Percentiles rank a stretch among this genome's conserved stretches.
These are phyloP conservation scores for Ceratotherium simum DNA, from an alignment of 2,113 vertebrate species.

Conservation along the genomic window DNA sequence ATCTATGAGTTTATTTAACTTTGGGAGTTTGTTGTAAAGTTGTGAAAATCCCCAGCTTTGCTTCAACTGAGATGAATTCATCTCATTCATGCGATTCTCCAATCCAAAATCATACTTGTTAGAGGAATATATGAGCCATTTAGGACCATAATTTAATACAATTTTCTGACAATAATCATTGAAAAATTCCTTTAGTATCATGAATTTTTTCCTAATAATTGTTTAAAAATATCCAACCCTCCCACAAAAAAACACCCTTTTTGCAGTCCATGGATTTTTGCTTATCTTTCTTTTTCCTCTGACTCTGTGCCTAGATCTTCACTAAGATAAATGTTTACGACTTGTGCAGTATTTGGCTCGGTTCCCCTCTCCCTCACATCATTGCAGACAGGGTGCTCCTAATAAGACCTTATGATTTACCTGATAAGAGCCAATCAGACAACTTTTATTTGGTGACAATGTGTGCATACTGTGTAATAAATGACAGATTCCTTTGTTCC, in stretches of 20 bases:
- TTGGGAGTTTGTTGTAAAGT: neutral
- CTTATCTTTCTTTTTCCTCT: neutral
- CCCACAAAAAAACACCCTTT: neutral
- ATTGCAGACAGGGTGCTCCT: neutral
- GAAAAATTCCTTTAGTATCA: neutral
- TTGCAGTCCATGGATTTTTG: neutral
- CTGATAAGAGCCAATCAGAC: neutral
- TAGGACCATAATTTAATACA: neutral
- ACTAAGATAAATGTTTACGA: neutral
- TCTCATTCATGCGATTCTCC: neutral
- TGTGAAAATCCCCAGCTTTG: constrained; percentile 18
- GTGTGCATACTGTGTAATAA: neutral
- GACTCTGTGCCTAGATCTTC: neutral
- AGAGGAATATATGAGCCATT: neutral
- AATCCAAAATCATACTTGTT: neutral
- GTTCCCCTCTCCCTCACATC: neutral
- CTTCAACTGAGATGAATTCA: neutral
- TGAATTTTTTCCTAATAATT: neutral
- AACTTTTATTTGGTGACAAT: neutral
- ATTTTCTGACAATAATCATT: neutral
- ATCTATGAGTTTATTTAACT: constrained; percentile 28
- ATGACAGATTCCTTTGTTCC: neutral
- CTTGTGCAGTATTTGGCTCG: neutral
- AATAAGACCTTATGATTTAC: neutral
- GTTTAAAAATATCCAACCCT: neutral